phyloP scores from a whole-genome alignment of 2,888 invertebrate genomes.

The Drosophila sordidapex region DNA sequence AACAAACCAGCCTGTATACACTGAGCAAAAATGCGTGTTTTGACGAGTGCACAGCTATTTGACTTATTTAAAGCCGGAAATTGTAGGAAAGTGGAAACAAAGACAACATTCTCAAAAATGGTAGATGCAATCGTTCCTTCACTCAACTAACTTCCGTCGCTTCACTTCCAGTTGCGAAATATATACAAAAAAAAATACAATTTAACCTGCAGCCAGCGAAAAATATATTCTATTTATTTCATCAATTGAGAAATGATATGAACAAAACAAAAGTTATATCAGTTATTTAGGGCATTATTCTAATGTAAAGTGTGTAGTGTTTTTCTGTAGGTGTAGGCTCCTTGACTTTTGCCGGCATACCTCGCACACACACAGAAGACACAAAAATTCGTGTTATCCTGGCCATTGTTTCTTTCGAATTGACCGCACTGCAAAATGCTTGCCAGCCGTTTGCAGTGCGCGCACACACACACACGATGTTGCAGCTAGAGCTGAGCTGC shows the following conservation, averaged over 20 bases:
- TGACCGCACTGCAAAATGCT: conserved; percentile 67
- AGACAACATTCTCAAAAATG: neutral
- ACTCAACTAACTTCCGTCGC: neutral
- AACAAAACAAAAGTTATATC: neutral
- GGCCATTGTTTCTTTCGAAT: conserved; percentile 71
- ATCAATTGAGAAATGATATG: neutral
- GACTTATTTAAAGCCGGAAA: neutral
- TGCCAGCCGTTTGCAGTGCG: conserved; percentile 26
- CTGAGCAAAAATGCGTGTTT: neutral
- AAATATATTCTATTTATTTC: neutral
- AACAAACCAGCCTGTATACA: neutral
- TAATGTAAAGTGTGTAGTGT: neutral
- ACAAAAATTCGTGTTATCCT: conserved; percentile 52
- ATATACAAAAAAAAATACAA: too few relatives aligned
- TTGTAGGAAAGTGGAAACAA: neutral
- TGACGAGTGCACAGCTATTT: neutral
- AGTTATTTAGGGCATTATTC: neutral
- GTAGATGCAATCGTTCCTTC: neutral
- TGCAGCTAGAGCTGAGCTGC: conserved; percentile 53
- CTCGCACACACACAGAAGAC: conserved; percentile 8
- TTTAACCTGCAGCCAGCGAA: neutral
- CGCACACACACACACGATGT: conserved; percentile 9
- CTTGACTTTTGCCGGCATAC: conserved; percentile 45
- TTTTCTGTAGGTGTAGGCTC: conserved; percentile 9
- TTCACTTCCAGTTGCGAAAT: neutral